Percentiles rank a stretch among this genome's conserved stretches.
Conservation (phyloP, 2,888 invertebrate genomes). For the Stegana nigrithorax region DNA sequence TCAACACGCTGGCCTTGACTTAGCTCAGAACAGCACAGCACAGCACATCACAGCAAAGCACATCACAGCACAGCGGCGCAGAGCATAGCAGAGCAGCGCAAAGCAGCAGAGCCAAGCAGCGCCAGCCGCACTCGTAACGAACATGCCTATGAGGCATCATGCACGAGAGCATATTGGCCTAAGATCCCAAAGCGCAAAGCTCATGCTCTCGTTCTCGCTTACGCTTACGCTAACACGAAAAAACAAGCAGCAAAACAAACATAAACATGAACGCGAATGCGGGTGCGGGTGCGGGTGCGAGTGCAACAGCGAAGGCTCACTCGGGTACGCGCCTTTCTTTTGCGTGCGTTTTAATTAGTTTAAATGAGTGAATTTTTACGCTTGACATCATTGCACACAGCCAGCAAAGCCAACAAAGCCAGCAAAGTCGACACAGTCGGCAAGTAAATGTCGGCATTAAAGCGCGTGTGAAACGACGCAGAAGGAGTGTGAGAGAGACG, state of each 20-base stretch:
- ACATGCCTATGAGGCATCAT: no score
- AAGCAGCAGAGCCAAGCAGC: background rate
- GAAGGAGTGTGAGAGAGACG: no score
- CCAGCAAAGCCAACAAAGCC: background rate
- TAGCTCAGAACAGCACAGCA: background rate
- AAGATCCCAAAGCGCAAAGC: no score
- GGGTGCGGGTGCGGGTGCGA: background rate
- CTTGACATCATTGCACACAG: constrained; percentile 11
- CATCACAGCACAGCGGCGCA: background rate
- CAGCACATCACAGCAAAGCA: background rate
- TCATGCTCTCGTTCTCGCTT: no score
- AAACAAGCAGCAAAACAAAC: no score
- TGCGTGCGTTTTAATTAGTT: constrained; percentile 19
- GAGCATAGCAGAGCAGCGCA: background rate
- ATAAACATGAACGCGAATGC: background rate
- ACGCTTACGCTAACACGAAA: no score
- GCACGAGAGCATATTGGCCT: no score
- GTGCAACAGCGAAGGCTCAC: background rate
- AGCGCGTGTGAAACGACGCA: no score
- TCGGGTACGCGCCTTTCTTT: constrained; percentile 10
- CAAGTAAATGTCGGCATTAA: background rate
- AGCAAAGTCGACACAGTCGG: no score
- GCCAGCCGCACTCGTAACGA: no score
- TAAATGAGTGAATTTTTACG: constrained; percentile 14
- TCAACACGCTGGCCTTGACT: background rate